Evolutionary conservation across 2,113 vertebrate genomes (phyloP), one percentile per base, ranked within the genome.

Genomic region (Etheostoma spectabile): DNA sequence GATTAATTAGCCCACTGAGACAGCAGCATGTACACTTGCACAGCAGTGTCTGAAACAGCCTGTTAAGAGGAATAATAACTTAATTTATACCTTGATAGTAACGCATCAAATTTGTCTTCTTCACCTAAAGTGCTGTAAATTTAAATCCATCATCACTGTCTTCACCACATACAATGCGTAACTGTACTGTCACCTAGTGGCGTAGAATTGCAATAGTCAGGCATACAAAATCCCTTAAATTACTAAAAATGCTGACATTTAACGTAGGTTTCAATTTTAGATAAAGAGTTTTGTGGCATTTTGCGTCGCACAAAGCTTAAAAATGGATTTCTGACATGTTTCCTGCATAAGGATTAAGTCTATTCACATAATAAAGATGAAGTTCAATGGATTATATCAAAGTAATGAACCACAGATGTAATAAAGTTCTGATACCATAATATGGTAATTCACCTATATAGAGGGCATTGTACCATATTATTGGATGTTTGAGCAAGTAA

Each of bases 151-250:
- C 35, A 55, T 45, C 22, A 53, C 11, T 19, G 15, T 61, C 16
- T 49, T 33, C 38, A 13, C 2, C 27, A 30, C 24, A 48, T 35
- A 52, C 21, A 73, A 27, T n/a, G 15, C 64, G 45, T 22, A 68
- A 70, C 1, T 49, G 51, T 49, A 33, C 68, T 87, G 88, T 57
- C 80, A 72, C 61, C 88, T 75, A 76, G 74, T 81, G 80, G 83
- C 53, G 62, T 10, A 74, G 7, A 75, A 59, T 33, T 55, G 52
- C 33, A 83, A 62, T 30, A 22, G 21, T 48, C 57, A 46, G 6
- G 35, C 14, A 45, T 1, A 14, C 12, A 49, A 51, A 51, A 66
- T 53, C 6, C 15, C 7, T 19, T 6, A 35, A 53, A 5, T 42
- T 16, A 14, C 24, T 45, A 27, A 45, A 74, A 61, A 21, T 4